Conservation (phyloP, 2,888 invertebrate species). For the Athetis lepigone region DNA sequence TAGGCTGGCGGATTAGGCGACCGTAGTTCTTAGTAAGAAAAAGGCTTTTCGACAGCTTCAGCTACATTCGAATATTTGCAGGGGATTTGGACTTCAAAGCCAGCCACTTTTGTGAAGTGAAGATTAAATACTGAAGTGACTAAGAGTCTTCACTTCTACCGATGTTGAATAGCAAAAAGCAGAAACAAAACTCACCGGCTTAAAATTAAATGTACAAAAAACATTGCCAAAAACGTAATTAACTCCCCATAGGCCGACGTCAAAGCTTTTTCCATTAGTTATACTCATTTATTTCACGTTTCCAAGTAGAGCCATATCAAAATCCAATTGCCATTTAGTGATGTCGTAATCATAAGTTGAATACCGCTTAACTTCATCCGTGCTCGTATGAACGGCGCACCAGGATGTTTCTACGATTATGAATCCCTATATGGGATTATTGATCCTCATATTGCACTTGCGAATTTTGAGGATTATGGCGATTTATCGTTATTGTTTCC, state of each 20-base stretch:
- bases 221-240: constrained; percentile 27
- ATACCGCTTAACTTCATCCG: constrained; percentile 53
- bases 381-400: constrained; percentile 36
- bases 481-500: constrained; percentile 40
- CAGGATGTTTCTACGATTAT: constrained; percentile 50
- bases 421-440: constrained; percentile 26
- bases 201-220: constrained; percentile 17
- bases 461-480: constrained; percentile 27
- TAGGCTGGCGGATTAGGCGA: constrained; percentile 38
- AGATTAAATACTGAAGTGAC: constrained; percentile 36
- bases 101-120: constrained; percentile 26
- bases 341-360: constrained; percentile 52
- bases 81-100: constrained; percentile 43
- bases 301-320: constrained; percentile 48
- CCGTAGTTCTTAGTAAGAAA: constrained; percentile 34
- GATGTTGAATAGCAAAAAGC: constrained; percentile 11
- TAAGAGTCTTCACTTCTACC: constrained; percentile 16
- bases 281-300: constrained; percentile 35
- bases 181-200: constrained; percentile 10
- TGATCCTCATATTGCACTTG: constrained; percentile 45
- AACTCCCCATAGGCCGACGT: constrained; percentile 2
- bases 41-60: constrained; percentile 43
- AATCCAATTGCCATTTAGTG: constrained; percentile 48
- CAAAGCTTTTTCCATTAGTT: constrained; percentile 29
- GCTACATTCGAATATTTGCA: constrained; percentile 41